phyloP scores from a whole-genome alignment of 2,113 vertebrate genomes.

The Equus quagga region DNA sequence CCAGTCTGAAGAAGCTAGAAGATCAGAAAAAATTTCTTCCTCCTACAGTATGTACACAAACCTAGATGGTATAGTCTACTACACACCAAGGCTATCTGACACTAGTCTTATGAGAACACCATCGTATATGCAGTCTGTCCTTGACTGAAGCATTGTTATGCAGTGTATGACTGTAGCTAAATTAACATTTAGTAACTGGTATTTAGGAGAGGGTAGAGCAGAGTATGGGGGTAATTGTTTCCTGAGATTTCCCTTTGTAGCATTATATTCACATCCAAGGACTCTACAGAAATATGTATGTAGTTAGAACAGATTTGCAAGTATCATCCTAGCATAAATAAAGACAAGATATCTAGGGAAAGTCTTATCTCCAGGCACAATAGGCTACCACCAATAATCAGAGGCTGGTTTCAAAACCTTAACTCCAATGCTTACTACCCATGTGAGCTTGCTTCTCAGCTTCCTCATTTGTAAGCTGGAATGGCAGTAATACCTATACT shows the following conservation, averaged over 20 bases:
- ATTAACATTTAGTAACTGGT: background rate
- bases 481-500: background rate
- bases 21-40: no score
- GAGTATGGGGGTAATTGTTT: background rate
- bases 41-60: no score
- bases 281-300: background rate
- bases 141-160: no score
- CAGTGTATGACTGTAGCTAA: background rate
- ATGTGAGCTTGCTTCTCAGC: background rate
- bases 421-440: background rate
- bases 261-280: background rate
- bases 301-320: background rate
- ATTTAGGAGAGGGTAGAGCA: background rate
- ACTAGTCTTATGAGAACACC: no score
- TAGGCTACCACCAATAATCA: background rate
- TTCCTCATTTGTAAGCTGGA: background rate
- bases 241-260: background rate
- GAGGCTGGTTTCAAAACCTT: background rate
- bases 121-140: no score
- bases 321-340: background rate
- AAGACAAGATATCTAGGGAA: background rate
- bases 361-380: background rate
- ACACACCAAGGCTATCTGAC: no score
- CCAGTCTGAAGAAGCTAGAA: no score
- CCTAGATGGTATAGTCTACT: no score